Conservation (phyloP, 2,113 vertebrate genomes). For the Centrocercus urophasianus region DNA sequence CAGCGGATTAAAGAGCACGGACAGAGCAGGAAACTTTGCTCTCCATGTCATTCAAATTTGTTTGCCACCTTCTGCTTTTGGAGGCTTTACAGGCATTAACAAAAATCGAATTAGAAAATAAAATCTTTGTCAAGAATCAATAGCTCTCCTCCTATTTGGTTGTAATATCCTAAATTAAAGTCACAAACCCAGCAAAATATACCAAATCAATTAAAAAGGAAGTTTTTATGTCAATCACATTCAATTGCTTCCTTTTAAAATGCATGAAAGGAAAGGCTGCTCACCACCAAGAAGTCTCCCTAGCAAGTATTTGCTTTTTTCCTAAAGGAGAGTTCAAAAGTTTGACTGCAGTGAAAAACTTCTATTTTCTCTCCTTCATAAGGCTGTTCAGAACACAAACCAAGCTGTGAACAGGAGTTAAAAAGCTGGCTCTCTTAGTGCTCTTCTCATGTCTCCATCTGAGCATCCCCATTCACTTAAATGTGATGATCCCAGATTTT, state of each 20-base stretch:
- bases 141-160: constrained; percentile 23
- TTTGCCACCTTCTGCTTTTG: constrained; percentile 14
- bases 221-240: not conserved
- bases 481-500: not conserved
- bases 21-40: not conserved
- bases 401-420: not conserved
- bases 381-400: not conserved
- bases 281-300: not conserved
- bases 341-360: not conserved
- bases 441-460: not conserved
- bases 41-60: not conserved
- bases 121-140: constrained; percentile 28
- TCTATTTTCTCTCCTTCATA: not conserved
- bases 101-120: constrained; percentile 52
- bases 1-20: not conserved
- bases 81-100: constrained; percentile 3
- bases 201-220: constrained; percentile 32
- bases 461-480: not conserved
- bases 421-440: not conserved
- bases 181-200: constrained; percentile 27
- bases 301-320: not conserved
- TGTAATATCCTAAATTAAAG: constrained; percentile 38
- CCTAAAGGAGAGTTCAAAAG: not conserved
- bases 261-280: not conserved
- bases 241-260: not conserved